phyloP scores from a whole-genome alignment of 2,888 invertebrate species.

The Frankliniella intonsa region DNA sequence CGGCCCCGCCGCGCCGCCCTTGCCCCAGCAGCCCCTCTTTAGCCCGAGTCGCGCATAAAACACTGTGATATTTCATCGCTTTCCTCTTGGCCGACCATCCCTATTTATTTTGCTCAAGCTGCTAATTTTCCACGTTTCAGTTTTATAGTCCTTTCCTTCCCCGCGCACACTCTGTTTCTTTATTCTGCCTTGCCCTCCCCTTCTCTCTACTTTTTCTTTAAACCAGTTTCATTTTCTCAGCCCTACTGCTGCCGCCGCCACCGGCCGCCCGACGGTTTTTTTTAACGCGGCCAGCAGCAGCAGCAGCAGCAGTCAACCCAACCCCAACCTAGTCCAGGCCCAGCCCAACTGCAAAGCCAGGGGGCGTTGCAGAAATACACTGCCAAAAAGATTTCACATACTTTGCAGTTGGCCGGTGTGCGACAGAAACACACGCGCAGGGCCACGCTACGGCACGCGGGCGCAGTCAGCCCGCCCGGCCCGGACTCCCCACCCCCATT shows the following conservation, averaged over 20 bases:
- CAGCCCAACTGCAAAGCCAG: too few relatives aligned
- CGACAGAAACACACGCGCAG: background rate
- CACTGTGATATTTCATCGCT: constrained; percentile 26
- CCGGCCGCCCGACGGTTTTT: background rate
- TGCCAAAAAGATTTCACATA: too few relatives aligned
- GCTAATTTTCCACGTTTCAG: constrained; percentile 26
- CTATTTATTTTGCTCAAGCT: constrained; percentile 17
- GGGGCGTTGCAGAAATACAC: too few relatives aligned
- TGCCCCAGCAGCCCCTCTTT: background rate
- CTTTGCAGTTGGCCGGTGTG: background rate
- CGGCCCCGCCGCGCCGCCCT: background rate
- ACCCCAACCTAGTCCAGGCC: background rate
- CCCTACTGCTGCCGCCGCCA: background rate
- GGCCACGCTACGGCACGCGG: background rate
- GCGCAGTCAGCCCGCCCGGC: background rate
- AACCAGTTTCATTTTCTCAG: background rate
- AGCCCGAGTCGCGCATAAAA: constrained; percentile 1
- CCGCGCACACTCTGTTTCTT: background rate
- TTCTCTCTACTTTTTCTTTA: background rate
- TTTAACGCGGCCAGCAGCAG: background rate
- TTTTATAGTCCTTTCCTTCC: constrained; percentile 1
- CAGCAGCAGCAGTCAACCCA: background rate
- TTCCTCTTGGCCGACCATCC: constrained; percentile 2
- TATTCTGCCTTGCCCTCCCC: background rate
- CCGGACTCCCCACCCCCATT: background rate